Evolutionary conservation across 1,140 invertebrate species (phyloP).

Genomic region (Plectrocnemia conspersa): DNA sequence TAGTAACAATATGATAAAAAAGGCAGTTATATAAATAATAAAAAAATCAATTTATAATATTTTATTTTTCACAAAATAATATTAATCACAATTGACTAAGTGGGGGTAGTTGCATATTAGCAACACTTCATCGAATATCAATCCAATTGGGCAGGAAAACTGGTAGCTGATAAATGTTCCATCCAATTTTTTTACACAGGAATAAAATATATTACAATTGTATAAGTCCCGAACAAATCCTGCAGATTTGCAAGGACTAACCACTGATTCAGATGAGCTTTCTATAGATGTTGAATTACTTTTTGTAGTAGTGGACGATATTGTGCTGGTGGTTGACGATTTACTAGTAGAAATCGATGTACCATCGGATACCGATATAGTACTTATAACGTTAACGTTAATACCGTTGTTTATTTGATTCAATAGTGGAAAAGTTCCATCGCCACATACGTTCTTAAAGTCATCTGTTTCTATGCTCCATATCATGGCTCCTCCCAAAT

Average conservation of each 20-base stretch:
- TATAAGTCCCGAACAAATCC: not conserved
- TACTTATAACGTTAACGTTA: conserved; percentile 24
- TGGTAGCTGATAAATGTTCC: conserved; percentile 3
- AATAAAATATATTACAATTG: conserved; percentile 14
- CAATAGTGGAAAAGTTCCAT: conserved; percentile 46
- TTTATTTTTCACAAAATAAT: not conserved
- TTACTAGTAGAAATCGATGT: not conserved
- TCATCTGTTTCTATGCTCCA: conserved; percentile 75
- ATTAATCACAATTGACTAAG: conserved; percentile 8
- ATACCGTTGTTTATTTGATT: conserved; percentile 37
- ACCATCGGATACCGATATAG: not conserved
- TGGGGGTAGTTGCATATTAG: conserved; percentile 7
- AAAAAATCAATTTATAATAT: too few species aligned
- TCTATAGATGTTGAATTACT: not conserved
- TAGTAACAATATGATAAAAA: too few species aligned
- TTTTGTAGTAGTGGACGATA: not conserved
- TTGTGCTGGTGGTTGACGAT: not conserved
- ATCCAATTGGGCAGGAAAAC: conserved; percentile 2
- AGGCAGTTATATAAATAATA: too few species aligned
- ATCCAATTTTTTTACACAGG: not conserved
- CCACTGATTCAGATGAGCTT: not conserved
- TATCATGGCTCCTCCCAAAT: conserved; percentile 62
- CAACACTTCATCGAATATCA: conserved; percentile 3
- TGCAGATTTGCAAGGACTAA: not conserved
- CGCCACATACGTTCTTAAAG: conserved; percentile 56